Evolutionary conservation across 2,113 vertebrate species (phyloP), one percentile per base, ranked within the genome.

Genomic region (Caretta caretta): DNA sequence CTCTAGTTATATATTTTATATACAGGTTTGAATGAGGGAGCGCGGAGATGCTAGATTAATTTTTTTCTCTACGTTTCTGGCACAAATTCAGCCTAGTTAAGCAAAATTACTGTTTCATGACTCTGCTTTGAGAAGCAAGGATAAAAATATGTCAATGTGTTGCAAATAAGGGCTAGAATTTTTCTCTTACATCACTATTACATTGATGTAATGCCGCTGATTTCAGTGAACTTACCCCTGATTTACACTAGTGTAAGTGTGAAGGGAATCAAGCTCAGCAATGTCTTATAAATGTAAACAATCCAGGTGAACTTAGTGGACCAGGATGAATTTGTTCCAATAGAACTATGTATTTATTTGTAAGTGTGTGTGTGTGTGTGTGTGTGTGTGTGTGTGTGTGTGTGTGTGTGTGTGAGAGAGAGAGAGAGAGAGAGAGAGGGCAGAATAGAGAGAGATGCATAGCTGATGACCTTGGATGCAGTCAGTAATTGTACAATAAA

Each of bases 241-340:
- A 88, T 48, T 96, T 75, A 46, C n/a, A 83, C 49, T 78, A 42
- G 17, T 89, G 94, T 92, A 89, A 95, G 83, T 90, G 53, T 92
- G 83, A 83, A 80, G 35, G 24, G 82, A 86, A 22, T 51, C 8
- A 57, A 62, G 76, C 8, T 54, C 79, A 86, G 53, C 51, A 94
- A 80, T 2, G 51, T 35, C 79, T 62, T 87, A 82, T 19, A 88
- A 95, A 82, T 80, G 82, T 82, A 25, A 87, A 48, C 4, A 75
- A 48, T 2, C 1, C 6, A 35, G 19, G 17, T 46, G 59, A 93
- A 92, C 80, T 93, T 80, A 81, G 49, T 78, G 16, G 57, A 83
- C 51, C 85, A 91, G 81, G n/a, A 2, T 59, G 80, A 82, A 10
- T 80, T 69, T 50, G 59, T 76, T 14, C 56, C 6, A 4, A 17